A percentile compares a stretch with the other conserved stretches of the same genome.
Evolutionary conservation across 2,888 invertebrate genomes (phyloP).

Genomic region (Stictocephala bisonia): DNA sequence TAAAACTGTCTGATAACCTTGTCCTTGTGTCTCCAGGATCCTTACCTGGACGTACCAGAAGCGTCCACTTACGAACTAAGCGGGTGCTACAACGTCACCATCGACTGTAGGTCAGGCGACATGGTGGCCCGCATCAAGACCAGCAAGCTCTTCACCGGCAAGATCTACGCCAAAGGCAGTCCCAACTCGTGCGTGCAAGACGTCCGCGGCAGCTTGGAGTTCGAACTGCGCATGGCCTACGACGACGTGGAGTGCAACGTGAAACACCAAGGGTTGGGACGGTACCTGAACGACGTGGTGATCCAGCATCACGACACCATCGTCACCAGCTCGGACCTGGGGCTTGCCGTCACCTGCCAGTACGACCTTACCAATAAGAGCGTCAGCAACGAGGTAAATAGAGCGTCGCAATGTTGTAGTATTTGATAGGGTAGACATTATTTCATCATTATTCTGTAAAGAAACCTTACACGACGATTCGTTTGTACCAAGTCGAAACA

Average conservation of each 20-base stretch:
- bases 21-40: slow-evolving; percentile 80
- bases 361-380: slow-evolving; percentile 95
- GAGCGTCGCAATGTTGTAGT: no score
- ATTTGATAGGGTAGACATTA: no score
- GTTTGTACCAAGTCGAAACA: no score
- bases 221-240: slow-evolving; percentile 92
- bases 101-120: slow-evolving; percentile 91
- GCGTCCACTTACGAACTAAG: slow-evolving; percentile 92
- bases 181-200: slow-evolving; percentile 93
- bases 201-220: slow-evolving; percentile 88
- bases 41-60: slow-evolving; percentile 90
- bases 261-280: slow-evolving; percentile 85
- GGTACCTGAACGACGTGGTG: slow-evolving; percentile 91
- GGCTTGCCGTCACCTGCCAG: slow-evolving; percentile 92
- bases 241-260: slow-evolving; percentile 94
- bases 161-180: slow-evolving; percentile 94
- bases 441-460: no score
- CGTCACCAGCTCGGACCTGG: slow-evolving; percentile 93
- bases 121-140: slow-evolving; percentile 95
- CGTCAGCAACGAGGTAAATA: slow-evolving; percentile 91
- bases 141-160: slow-evolving; percentile 91
- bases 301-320: slow-evolving; percentile 97
- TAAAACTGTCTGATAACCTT: no score
- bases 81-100: slow-evolving; percentile 94
- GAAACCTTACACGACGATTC: no score